Conservation (phyloP, 1,140 invertebrate species). For the Drosophila nikananu region DNA sequence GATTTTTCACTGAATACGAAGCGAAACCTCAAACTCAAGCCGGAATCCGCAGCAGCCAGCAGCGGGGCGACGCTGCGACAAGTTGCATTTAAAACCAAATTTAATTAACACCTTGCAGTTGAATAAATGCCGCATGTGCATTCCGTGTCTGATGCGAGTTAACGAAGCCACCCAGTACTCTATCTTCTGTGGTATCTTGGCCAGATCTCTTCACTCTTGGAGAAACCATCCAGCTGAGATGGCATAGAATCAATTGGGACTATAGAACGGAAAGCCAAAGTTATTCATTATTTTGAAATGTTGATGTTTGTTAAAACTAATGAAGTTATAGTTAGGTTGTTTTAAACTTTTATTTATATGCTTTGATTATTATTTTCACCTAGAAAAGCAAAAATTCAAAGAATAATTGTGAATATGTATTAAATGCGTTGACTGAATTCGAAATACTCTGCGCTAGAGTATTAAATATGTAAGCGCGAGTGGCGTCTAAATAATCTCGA, state of each 20-base stretch:
- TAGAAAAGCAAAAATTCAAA: too few relatives aligned
- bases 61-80: conserved; percentile 53
- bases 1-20: conserved; percentile 73
- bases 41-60: conserved; percentile 18
- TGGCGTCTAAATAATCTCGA: conserved; percentile 59
- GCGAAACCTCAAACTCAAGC: conserved; percentile 17
- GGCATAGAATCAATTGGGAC: neutral
- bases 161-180: conserved; percentile 33
- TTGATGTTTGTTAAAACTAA: neutral
- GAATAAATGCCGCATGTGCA: conserved; percentile 58
- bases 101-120: conserved; percentile 75
- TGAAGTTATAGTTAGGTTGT: neutral
- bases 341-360: neutral
- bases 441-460: neutral
- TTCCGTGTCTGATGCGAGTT: conserved; percentile 11
- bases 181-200: neutral
- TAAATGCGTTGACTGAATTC: neutral
- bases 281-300: neutral
- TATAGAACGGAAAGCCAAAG: neutral
- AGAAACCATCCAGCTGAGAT: neutral
- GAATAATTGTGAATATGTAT: too few relatives aligned
- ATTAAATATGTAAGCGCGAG: conserved; percentile 48
- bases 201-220: neutral
- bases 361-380: too few relatives aligned
- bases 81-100: conserved; percentile 73